phyloP scores from a whole-genome alignment of 2,797 vertebrate species.

The Vipera latastei region DNA sequence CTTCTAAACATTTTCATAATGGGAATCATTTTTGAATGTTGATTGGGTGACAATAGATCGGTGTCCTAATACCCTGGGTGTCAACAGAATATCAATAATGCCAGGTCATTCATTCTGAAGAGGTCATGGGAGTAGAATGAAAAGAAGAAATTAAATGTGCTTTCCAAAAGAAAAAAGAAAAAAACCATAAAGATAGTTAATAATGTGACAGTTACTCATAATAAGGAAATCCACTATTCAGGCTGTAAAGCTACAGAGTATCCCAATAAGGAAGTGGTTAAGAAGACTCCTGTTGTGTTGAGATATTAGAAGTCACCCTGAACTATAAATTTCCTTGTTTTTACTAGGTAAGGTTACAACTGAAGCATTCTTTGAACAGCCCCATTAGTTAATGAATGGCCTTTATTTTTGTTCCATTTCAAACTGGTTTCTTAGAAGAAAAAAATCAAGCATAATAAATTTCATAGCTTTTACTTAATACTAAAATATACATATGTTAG shows the following conservation, averaged over 20 bases:
- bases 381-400: slow-evolving; percentile 34
- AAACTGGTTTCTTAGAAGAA: slow-evolving; percentile 13
- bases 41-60: slow-evolving; percentile 39
- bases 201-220: slow-evolving; percentile 67
- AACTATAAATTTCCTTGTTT: slow-evolving; percentile 68
- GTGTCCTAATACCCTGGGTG: slow-evolving; percentile 31
- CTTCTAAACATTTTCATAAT: slow-evolving; percentile 46
- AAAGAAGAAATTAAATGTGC: slow-evolving; percentile 72
- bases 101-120: slow-evolving; percentile 56
- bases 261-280: slow-evolving; percentile 59
- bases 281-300: slow-evolving; percentile 61
- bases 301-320: slow-evolving; percentile 66
- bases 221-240: slow-evolving; percentile 66
- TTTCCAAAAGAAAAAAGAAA: slow-evolving; percentile 52
- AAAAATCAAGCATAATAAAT: neutral
- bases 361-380: slow-evolving; percentile 52
- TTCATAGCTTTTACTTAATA: slow-evolving; percentile 38
- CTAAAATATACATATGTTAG: slow-evolving; percentile 35
- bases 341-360: slow-evolving; percentile 66
- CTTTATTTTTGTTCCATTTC: slow-evolving; percentile 48
- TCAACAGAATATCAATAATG: slow-evolving; percentile 49
- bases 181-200: slow-evolving; percentile 55
- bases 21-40: slow-evolving; percentile 43
- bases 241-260: slow-evolving; percentile 46
- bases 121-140: slow-evolving; percentile 54